Conservation (phyloP, 2,113 vertebrate genomes). For the Xyliphius kryptos region DNA sequence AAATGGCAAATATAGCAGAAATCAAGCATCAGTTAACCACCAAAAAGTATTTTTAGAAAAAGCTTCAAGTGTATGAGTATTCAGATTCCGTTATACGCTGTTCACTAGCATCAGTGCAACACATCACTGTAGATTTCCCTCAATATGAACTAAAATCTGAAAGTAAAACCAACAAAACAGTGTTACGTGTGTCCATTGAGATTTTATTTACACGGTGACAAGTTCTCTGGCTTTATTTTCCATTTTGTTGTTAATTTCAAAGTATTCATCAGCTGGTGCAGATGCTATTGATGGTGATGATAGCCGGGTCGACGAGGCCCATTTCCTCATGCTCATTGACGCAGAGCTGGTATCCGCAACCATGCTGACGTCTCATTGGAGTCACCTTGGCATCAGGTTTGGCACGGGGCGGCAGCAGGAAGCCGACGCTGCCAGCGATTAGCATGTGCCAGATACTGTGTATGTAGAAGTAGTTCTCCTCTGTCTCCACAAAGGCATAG, state of each 20-base stretch:
- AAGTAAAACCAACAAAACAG: no score
- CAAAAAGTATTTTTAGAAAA: no score
- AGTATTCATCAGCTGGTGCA: slow-evolving; percentile 84
- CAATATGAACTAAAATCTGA: no score
- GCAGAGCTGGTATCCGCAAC: slow-evolving; percentile 93
- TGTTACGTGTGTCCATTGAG: slow-evolving; percentile 35
- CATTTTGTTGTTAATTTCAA: slow-evolving; percentile 55
- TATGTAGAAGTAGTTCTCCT: slow-evolving; percentile 99
- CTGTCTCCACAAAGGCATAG: slow-evolving; percentile 93
- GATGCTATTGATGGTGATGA: slow-evolving; percentile 92
- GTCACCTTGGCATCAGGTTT: slow-evolving; percentile 73
- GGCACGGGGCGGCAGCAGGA: slow-evolving; percentile 86
- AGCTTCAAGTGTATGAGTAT: no score
- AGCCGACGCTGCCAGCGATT: slow-evolving; percentile 92
- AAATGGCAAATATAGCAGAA: no score
- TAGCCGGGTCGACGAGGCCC: slow-evolving; percentile 84
- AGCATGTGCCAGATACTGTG: slow-evolving; percentile 99
- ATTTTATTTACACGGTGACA: slow-evolving; percentile 64
- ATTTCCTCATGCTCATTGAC: slow-evolving; percentile 95
- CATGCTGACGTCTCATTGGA: slow-evolving; percentile 75
- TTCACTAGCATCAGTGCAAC: no score
- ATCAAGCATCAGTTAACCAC: no score
- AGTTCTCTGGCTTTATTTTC: slow-evolving; percentile 74
- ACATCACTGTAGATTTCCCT: no score
- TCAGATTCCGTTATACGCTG: no score